Evolutionary conservation across 2,888 invertebrate species (phyloP).

Genomic region (Coleophora flavipennella): DNA sequence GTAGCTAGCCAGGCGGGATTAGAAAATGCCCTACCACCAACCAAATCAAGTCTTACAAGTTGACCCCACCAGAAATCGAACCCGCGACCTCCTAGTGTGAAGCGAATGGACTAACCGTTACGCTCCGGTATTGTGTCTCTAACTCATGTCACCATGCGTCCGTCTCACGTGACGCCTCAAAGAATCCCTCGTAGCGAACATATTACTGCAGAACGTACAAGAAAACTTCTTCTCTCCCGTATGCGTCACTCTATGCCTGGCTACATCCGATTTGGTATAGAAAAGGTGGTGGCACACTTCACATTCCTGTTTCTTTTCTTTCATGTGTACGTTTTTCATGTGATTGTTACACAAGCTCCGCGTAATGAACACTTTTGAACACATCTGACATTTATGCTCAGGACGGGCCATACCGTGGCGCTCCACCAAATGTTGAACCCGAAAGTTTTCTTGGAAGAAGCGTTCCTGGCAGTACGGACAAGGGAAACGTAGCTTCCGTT

Average conservation of each 20-base stretch:
- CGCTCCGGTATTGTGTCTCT: background rate
- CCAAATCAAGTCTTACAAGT: no score
- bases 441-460: slow-evolving; percentile 32
- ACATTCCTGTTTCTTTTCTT: slow-evolving; percentile 49
- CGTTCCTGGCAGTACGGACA: slow-evolving; percentile 34
- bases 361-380: slow-evolving; percentile 46
- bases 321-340: slow-evolving; percentile 49
- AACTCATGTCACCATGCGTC: slow-evolving; percentile 25
- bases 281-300: slow-evolving; percentile 47
- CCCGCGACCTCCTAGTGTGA: background rate
- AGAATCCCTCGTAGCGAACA: slow-evolving; percentile 51
- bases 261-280: slow-evolving; percentile 48
- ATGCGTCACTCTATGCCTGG: slow-evolving; percentile 46
- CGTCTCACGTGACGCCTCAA: slow-evolving; percentile 47
- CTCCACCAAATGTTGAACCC: slow-evolving; percentile 32
- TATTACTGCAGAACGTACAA: slow-evolving; percentile 37
- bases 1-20: no score
- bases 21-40: no score
- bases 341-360: slow-evolving; percentile 51
- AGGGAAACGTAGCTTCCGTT: slow-evolving; percentile 29
- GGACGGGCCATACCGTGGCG: slow-evolving; percentile 42
- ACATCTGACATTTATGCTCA: slow-evolving; percentile 39
- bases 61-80: no score
- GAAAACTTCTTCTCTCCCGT: slow-evolving; percentile 45
- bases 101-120: no score